Evolutionary conservation across 2,888 invertebrate genomes (phyloP), one percentile per base, ranked within the genome.

Genomic region (Keiferia lycopersicella): DNA sequence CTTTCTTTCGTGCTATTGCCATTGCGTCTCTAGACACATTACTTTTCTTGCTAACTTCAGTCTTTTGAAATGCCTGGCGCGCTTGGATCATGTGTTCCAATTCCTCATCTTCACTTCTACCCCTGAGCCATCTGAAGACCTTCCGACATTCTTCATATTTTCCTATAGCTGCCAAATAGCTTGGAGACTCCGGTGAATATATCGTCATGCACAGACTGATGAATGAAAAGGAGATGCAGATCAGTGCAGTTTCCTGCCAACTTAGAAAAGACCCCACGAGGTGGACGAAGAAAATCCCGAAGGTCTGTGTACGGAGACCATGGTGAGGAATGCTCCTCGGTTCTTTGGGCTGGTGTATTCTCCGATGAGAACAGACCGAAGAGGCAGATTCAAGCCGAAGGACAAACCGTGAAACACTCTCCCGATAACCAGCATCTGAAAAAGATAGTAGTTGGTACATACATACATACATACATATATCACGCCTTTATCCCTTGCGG

Each of bases 231-330:
- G 80, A 68, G 0, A 86, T 76, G 63, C 91, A 88, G 6, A 93
- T 76, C 2, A 92, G 74, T 0, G 94, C 93, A 2, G 93, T 91
- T 4, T 78, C 79, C 71, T 92, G 86, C 94, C 94, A 94, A 39
- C 85, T 75, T 0, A 93, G 73, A 67, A 92, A 84, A 0, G 93
- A 93, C 0, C 95, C 95, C 8, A 95, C 73, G 0, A 92, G 77
- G 71, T 95, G 95, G 4, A 93, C 92, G 4, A 93, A 71, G 14
- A 94, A 87, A 34, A 95, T 92, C 0, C 95, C 95, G 34, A 91
- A 72, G 0, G 94, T 92, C 64, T 94, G 92, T 0, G 93, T 85
- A 94, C 81, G 0, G 94, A 92, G 0, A 94, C 88, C 0, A 91
- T 89, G 2, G 94, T 90, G 38, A 94, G 87, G 20, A 94, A 88